phyloP scores from a whole-genome alignment of 2,888 invertebrate genomes.

The Agrilus cyanescens region DNA sequence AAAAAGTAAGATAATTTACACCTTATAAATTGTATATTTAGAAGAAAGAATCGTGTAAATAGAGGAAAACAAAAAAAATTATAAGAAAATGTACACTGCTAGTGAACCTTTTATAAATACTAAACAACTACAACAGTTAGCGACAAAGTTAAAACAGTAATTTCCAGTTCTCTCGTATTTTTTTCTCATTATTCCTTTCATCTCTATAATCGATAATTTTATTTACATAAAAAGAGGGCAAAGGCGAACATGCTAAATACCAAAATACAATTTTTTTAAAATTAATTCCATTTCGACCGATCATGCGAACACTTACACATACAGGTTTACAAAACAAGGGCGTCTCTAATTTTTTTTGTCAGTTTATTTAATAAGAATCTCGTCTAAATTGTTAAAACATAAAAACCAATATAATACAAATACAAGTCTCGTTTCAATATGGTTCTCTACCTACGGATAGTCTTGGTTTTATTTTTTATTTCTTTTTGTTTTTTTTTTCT shows the following conservation, averaged over 20 bases:
- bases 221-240: background rate
- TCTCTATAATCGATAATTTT: background rate
- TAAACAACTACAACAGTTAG: constrained; percentile 8
- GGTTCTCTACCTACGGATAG: no score
- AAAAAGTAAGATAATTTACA: no score
- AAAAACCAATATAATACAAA: no score
- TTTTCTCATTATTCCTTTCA: background rate
- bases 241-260: background rate
- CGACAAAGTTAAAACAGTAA: constrained; percentile 15
- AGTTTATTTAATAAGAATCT: no score
- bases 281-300: background rate
- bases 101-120: constrained; percentile 11
- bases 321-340: background rate
- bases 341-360: background rate
- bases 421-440: no score
- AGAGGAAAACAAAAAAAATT: background rate
- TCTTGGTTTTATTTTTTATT: no score
- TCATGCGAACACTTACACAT: background rate
- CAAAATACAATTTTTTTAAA: background rate
- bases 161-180: constrained; percentile 3
- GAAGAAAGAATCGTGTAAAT: no score
- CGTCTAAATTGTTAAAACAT: no score
- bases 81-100: constrained; percentile 6
- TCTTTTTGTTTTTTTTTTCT: no score
- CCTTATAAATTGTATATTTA: no score